Evolutionary conservation across 1,140 invertebrate species (phyloP), one percentile per base, ranked within the genome.

Genomic region (Teleogryllus occipitalis): DNA sequence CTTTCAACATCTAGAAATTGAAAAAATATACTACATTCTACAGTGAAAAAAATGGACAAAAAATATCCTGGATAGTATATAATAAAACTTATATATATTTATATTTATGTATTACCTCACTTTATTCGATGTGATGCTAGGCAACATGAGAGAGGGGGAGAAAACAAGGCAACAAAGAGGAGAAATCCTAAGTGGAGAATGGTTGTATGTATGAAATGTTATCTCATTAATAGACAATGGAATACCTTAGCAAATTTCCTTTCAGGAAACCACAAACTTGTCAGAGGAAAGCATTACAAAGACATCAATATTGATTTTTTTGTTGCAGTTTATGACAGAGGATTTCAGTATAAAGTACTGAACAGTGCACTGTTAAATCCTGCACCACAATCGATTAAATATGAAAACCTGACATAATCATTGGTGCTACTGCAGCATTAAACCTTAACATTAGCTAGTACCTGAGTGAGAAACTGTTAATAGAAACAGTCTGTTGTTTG

Each of bases 1-100:
- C 54, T 65, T 65, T 65, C 54, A 65, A 65, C 54, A 65, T 65
- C 54, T 65, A 65, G 54, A 65, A 65, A 65, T 65, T 65, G 54
- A 65, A 65, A 65, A 65, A 65, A 65, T 65, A 65, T 65, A 65
- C 54, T 65, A 65, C 54, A 10, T 14, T 65, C 54, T 65, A 65
- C 54, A 65, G 54, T 65, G 54, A 65, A 65, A 65, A 65, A 65
- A 65, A 65, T 65, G 54, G 54, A 65, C 54, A 65, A 65, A 65
- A 39, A 65, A 65, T 65, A 65, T 65, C 54, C 54, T 65, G 54
- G 54, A 65, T 65, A 65, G 54, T 65, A 65, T 65, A 65, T 65
- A 65, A 65, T 65, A 65, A 65, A 65, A 65, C 54, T 65, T 65
- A 65, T 65, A 65, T 14, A 14, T 18, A 65, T 65, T 14, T 65